Evolutionary conservation across 2,888 invertebrate genomes (phyloP).

Genomic region (Yponomeuta malinellus): DNA sequence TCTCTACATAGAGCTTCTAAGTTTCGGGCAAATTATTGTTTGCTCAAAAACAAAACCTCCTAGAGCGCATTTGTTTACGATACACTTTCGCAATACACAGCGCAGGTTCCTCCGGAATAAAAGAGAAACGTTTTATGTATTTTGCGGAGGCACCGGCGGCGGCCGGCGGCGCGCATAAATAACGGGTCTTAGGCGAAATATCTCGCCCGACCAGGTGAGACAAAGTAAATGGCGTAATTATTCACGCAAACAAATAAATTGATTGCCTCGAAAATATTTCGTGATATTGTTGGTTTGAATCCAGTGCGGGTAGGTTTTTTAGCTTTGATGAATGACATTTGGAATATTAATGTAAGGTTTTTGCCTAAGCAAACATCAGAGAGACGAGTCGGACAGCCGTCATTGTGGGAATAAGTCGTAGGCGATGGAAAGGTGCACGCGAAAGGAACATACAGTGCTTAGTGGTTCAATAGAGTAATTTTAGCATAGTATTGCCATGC

Average conservation of each 20-base stretch:
- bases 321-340: neutral
- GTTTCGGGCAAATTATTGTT: neutral
- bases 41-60: neutral
- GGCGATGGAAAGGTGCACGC: no score
- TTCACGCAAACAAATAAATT: conserved; percentile 2
- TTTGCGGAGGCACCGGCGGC: conserved; percentile 2
- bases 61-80: neutral
- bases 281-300: neutral
- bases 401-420: no score
- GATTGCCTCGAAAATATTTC: conserved; percentile 1
- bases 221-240: conserved; percentile 16
- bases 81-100: neutral
- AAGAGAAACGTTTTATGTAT: neutral
- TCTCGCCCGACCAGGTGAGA: conserved; percentile 18
- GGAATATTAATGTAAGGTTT: no score
- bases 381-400: no score
- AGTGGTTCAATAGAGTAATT: no score
- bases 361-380: no score
- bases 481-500: no score
- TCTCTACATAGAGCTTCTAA: neutral
- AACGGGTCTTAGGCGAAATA: conserved; percentile 21
- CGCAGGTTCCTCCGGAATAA: neutral
- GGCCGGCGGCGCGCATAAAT: conserved; percentile 21
- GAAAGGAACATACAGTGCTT: no score
- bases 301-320: neutral